Conservation (phyloP, 1,140 invertebrate genomes). For the Trachymyrmex cornetzi region DNA sequence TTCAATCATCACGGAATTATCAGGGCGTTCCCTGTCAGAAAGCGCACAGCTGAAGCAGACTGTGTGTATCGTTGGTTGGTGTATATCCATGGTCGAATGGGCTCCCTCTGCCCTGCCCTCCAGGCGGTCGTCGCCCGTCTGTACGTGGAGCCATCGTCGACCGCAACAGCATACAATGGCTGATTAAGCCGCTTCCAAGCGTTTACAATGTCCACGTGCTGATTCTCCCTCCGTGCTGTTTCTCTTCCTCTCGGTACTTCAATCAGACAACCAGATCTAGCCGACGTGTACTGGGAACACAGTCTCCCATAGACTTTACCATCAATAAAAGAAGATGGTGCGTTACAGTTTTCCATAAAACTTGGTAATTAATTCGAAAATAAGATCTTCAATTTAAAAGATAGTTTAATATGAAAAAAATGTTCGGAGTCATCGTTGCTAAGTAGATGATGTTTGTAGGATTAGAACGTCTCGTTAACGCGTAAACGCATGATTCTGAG, state of each 20-base stretch:
- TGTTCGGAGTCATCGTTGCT: background rate
- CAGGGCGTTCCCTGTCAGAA: conserved; percentile 36
- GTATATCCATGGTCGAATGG: conserved; percentile 52
- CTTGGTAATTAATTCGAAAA: conserved; percentile 9
- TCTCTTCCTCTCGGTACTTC: conserved; percentile 69
- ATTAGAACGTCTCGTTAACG: no score
- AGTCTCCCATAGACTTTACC: background rate
- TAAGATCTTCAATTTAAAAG: background rate
- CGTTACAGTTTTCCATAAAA: background rate
- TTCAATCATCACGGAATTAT: conserved; percentile 27
- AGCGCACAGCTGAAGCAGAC: conserved; percentile 58
- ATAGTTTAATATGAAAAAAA: background rate
- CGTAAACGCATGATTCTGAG: background rate
- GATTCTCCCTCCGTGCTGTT: conserved; percentile 39
- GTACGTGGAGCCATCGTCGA: conserved; percentile 43
- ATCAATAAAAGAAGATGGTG: background rate
- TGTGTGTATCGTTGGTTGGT: conserved; percentile 38
- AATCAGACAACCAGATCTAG: conserved; percentile 74
- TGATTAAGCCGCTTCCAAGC: conserved; percentile 83
- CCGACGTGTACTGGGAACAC: background rate
- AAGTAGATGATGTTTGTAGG: background rate
- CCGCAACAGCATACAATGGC: conserved; percentile 76
- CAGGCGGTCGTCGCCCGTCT: conserved; percentile 39
- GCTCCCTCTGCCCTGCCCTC: conserved; percentile 37
- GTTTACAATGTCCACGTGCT: conserved; percentile 79